These are phyloP conservation scores for Hapalemur alaotrensis DNA, from an alignment of 2,797 vertebrate species.

Conservation along the genomic window DNA sequence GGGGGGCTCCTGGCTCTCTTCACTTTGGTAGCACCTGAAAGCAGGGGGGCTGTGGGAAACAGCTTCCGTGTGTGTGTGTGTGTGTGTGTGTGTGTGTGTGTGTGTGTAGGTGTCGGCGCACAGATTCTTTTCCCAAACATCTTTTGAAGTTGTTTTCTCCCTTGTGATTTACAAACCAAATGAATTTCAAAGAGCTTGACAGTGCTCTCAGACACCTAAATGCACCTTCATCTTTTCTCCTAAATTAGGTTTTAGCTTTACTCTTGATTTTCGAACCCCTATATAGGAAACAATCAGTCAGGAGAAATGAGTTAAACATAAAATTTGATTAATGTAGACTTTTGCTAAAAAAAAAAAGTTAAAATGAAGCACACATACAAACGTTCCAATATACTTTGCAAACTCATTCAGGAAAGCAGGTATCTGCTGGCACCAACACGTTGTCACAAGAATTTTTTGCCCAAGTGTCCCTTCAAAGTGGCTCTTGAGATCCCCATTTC, in stretches of 20 bases:
- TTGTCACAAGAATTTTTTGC: neutral
- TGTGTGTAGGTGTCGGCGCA: neutral
- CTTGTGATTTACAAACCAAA: slow-evolving; percentile 50
- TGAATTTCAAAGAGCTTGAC: slow-evolving; percentile 19
- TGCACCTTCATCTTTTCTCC: neutral
- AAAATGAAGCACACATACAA: neutral
- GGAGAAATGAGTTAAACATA: neutral
- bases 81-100: too few relatives aligned
- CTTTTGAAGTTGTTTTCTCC: slow-evolving; percentile 36
- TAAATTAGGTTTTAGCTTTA: neutral
- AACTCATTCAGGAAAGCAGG: neutral
- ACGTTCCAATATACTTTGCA: neutral
- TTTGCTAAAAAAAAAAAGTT: neutral
- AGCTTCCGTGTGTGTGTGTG: neutral
- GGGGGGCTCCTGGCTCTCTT: neutral
- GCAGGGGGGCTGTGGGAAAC: neutral
- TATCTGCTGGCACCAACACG: neutral
- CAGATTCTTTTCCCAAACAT: slow-evolving; percentile 28
- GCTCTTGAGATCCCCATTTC: neutral
- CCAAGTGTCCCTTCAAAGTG: neutral
- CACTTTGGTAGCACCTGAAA: neutral
- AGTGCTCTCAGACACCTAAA: neutral
- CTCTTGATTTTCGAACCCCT: neutral
- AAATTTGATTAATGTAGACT: neutral
- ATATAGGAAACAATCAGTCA: neutral